Conservation (phyloP, 2,797 vertebrate genomes). For the Rhinichthys osculus region DNA sequence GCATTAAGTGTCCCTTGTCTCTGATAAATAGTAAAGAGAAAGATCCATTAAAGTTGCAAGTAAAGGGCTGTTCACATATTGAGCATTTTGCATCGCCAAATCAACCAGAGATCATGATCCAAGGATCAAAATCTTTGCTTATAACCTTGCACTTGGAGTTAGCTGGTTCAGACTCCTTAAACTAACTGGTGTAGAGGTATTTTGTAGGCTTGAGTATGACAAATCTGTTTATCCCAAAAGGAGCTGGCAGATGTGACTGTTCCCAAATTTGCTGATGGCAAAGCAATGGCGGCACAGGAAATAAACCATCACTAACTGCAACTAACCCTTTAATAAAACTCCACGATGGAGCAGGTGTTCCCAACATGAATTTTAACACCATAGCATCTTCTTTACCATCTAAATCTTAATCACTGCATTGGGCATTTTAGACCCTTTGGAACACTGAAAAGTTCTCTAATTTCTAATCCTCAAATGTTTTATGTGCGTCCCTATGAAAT, state of each 20-base stretch:
- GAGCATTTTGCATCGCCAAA: not conserved
- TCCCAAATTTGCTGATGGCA: slow-evolving; percentile 78
- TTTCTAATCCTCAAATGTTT: not conserved
- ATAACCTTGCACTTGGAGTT: not conserved
- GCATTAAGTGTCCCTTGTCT: not conserved
- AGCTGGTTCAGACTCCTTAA: slow-evolving; percentile 72
- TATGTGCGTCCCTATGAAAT: not conserved
- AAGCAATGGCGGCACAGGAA: slow-evolving; percentile 64
- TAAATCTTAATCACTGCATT: not conserved
- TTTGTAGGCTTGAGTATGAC: slow-evolving; percentile 71
- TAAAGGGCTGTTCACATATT: not conserved
- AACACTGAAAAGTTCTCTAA: not conserved
- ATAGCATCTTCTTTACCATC: not conserved
- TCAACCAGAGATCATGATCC: not conserved
- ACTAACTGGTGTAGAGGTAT: slow-evolving; percentile 78
- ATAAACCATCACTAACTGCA: slow-evolving; percentile 45
- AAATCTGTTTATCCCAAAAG: slow-evolving; percentile 73
- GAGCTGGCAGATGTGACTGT: slow-evolving; percentile 69
- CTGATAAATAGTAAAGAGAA: not conserved
- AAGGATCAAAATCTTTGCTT: slow-evolving; percentile 10
- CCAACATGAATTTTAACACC: slow-evolving; percentile 19
- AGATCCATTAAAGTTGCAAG: not conserved
- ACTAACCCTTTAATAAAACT: slow-evolving; percentile 31
- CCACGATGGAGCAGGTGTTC: slow-evolving; percentile 1
- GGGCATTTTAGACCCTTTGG: not conserved